These are phyloP conservation scores for Dyspetes luteomarginatus DNA, from an alignment of 2,888 invertebrate genomes.

Conservation along the genomic window DNA sequence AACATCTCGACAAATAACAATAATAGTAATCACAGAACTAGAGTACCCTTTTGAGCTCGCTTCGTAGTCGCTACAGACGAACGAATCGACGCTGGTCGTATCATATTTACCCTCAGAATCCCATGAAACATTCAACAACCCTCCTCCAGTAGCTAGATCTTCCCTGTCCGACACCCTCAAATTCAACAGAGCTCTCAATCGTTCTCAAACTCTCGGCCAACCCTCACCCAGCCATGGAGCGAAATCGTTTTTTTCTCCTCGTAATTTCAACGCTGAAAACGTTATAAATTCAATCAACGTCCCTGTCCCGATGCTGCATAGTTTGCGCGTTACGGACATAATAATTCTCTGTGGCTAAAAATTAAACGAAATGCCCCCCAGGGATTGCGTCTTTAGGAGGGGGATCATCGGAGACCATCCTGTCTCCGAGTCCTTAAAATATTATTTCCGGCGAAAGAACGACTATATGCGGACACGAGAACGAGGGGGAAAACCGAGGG, in stretches of 20 bases:
- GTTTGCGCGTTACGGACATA: slow-evolving; percentile 39
- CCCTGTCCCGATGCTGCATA: slow-evolving; percentile 20
- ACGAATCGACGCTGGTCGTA: no score
- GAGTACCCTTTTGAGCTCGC: no score
- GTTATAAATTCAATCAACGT: slow-evolving; percentile 56
- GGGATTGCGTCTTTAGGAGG: slow-evolving; percentile 18
- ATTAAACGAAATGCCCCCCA: slow-evolving; percentile 48
- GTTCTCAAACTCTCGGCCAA: background rate
- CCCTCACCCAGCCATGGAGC: background rate
- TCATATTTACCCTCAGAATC: no score
- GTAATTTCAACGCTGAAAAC: background rate
- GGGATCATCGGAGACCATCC: background rate
- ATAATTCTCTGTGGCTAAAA: slow-evolving; percentile 61
- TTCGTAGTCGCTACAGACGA: background rate
- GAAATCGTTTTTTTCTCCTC: slow-evolving; percentile 7
- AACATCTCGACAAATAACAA: no score
- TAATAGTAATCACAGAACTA: no score
- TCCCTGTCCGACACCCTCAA: background rate
- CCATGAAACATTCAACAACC: background rate
- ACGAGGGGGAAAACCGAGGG: slow-evolving; percentile 23
- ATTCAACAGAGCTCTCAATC: background rate
- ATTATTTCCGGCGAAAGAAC: slow-evolving; percentile 60
- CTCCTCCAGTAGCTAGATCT: background rate
- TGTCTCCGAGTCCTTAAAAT: slow-evolving; percentile 59
- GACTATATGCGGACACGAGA: slow-evolving; percentile 27